Evolutionary conservation across 1,140 invertebrate genomes (phyloP), one percentile per base, ranked within the genome.

Genomic region (Bicyclus anynana): DNA sequence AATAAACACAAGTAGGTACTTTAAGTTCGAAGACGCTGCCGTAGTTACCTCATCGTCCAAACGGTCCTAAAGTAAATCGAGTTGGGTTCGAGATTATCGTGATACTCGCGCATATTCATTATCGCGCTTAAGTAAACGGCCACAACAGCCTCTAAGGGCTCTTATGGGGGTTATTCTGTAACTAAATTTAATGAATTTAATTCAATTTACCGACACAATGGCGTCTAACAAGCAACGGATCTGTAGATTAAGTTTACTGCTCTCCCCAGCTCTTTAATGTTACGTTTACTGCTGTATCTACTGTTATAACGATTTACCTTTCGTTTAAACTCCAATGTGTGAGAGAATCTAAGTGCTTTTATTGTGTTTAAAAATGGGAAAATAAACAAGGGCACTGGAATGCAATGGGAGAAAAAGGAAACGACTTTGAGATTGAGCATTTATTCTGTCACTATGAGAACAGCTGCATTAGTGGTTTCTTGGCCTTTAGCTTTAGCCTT

Each of bases 121-220:
- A 57, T 20, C 40, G 33, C 21, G 46, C 37, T 57, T 50, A 40
- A 29, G 7, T 50, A 40, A 57, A 57, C 37, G 35, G 44, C 54
- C 54, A 38, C 47, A 57, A 57, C 35, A 29, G 37, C 54, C 37
- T 26, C 47, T 38, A 33, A 57, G 47, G 54, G 47, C 35, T 13
- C 35, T 55, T 55, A 48, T 2, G 53, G 35, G 53, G 21, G 21
- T 21, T 46, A 53, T 53, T 55, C 44, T 13, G 29, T 48, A 14
- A 17, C 37, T 38, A 48, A 47, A 48, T 54, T 55, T 55, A 55
- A 55, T 48, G 20, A 55, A 48, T 55, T 48, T 26, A 48, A 48
- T 55, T 38, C 10, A 48, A 55, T 48, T 48, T 35, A 5, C 37
- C 7, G 29, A 12, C 29, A 38, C 37, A 16, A 38, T 17, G 14